Evolutionary conservation across 2,888 invertebrate species (phyloP).

Genomic region (Byasa hedistus): DNA sequence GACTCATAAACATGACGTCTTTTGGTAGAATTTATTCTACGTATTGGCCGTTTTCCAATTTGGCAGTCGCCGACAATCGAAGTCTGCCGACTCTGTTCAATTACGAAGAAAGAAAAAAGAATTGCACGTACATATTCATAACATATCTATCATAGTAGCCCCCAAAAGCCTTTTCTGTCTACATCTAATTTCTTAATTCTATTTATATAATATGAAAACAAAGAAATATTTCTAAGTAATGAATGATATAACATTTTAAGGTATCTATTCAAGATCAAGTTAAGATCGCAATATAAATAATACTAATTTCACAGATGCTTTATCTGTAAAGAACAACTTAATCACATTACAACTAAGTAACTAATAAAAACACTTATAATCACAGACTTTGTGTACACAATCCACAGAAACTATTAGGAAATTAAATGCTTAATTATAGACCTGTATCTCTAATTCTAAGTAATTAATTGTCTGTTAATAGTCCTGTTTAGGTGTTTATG

Average conservation of each 20-base stretch:
- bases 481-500: slow-evolving; percentile 25
- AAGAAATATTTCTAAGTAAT: too few relatives aligned
- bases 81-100: slow-evolving; percentile 21
- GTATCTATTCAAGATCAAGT: too few relatives aligned
- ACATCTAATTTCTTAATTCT: not conserved
- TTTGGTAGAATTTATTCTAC: slow-evolving; percentile 44
- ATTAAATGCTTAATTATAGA: not conserved
- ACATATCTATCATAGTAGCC: slow-evolving; percentile 16
- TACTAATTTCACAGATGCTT: too few relatives aligned
- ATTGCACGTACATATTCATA: slow-evolving; percentile 11
- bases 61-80: slow-evolving; percentile 44
- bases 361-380: too few relatives aligned
- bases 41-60: slow-evolving; percentile 60
- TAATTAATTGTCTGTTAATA: slow-evolving; percentile 30
- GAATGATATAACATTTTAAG: too few relatives aligned
- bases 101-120: slow-evolving; percentile 19
- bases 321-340: too few relatives aligned
- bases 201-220: too few relatives aligned
- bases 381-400: too few relatives aligned
- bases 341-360: too few relatives aligned
- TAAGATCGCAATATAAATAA: too few relatives aligned
- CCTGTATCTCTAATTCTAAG: slow-evolving; percentile 11
- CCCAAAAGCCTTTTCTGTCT: not conserved
- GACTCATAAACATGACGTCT: slow-evolving; percentile 35
- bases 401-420: too few relatives aligned